Conservation (phyloP, 64 coral and sea anemone genomes). For the Montipora capricornis region DNA sequence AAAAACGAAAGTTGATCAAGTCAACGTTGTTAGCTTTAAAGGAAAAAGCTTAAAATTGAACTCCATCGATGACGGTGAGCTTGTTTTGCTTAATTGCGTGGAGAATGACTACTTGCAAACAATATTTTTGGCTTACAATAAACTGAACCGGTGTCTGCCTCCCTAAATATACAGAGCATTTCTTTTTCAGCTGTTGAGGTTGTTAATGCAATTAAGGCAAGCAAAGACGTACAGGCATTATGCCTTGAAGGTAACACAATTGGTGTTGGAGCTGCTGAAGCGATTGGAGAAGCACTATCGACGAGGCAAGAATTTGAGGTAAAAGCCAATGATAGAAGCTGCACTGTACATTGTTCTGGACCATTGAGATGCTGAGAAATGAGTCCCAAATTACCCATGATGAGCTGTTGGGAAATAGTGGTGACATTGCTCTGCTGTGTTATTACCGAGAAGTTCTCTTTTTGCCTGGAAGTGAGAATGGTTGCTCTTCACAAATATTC, state of each 20-base stretch:
- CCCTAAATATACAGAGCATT: not conserved
- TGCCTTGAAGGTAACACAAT: conserved; percentile 97
- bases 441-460: too few species aligned
- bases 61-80: conserved; percentile 85
- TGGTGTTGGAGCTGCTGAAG: conserved; percentile 90
- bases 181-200: conserved; percentile 79
- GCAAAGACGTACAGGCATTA: conserved; percentile 97
- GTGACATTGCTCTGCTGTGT: too few species aligned
- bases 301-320: conserved; percentile 93
- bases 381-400: too few species aligned
- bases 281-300: conserved; percentile 82
- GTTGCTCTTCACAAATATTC: too few species aligned
- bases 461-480: too few species aligned
- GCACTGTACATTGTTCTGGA: too few species aligned
- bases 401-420: too few species aligned
- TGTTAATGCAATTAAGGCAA: conserved; percentile 84
- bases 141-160: too few species aligned
- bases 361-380: too few species aligned
- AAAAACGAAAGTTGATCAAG: conserved; percentile 88
- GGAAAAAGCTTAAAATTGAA: conserved; percentile 91
- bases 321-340: not conserved
- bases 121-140: not conserved
- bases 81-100: not conserved
- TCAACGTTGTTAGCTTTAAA: conserved; percentile 92
- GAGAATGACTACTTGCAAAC: not conserved